Conservation (phyloP, 2,888 invertebrate genomes). For the Macaria liturata region DNA sequence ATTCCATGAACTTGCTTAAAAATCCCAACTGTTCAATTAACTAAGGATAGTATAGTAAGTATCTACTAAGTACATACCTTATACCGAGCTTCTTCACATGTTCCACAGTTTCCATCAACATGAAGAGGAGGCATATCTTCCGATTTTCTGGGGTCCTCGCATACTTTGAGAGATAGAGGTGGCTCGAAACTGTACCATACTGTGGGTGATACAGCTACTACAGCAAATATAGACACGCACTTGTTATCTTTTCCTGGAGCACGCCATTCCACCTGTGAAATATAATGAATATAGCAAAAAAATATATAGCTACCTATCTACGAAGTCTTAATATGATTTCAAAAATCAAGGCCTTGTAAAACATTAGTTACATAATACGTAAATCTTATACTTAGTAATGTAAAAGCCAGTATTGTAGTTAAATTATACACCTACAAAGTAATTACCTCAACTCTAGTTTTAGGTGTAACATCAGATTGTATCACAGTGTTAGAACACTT, state of each 20-base stretch:
- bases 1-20: too few relatives aligned
- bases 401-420: too few relatives aligned
- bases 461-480: constrained; percentile 64
- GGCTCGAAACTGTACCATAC: constrained; percentile 71
- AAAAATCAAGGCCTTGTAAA: too few relatives aligned
- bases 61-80: constrained; percentile 47
- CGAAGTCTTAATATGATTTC: too few relatives aligned
- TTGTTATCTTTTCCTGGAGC: constrained; percentile 67
- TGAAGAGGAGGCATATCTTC: constrained; percentile 70
- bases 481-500: constrained; percentile 66
- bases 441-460: constrained; percentile 61
- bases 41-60: constrained; percentile 2
- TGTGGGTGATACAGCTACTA: constrained; percentile 65
- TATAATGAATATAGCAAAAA: too few relatives aligned
- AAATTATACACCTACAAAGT: too few relatives aligned
- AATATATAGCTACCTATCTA: too few relatives aligned
- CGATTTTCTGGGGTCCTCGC: constrained; percentile 66
- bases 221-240: constrained; percentile 69
- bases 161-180: constrained; percentile 62
- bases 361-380: too few relatives aligned
- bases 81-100: constrained; percentile 71
- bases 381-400: too few relatives aligned
- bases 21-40: too few relatives aligned
- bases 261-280: constrained; percentile 56
- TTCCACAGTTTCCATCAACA: constrained; percentile 57